Evolutionary conservation across 2,888 invertebrate genomes (phyloP).

Genomic region (Drosophila yooni): DNA sequence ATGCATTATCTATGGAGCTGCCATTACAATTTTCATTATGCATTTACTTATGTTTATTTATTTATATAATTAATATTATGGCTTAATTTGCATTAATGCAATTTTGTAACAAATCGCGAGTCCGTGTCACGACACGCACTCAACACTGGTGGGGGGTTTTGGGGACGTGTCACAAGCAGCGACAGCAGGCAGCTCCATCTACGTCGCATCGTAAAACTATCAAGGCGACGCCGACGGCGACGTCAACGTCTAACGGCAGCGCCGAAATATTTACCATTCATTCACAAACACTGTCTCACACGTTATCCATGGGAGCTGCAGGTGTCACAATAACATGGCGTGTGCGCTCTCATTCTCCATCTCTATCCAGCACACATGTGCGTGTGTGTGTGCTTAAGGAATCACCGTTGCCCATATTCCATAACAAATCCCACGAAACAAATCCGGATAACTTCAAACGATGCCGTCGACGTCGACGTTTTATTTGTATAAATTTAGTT

Average conservation of each 20-base stretch:
- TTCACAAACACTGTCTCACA: conserved; percentile 20
- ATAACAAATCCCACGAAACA: conserved; percentile 57
- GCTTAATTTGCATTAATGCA: background rate
- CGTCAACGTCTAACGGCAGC: conserved; percentile 56
- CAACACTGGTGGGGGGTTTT: background rate
- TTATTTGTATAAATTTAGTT: conserved; percentile 79
- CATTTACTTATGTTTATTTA: too few species aligned
- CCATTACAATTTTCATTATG: background rate
- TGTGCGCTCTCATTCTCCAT: conserved; percentile 7
- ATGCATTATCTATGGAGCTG: background rate
- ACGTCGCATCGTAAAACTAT: conserved; percentile 48
- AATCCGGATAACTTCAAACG: conserved; percentile 66
- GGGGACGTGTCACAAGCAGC: background rate
- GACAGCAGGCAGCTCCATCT: conserved; percentile 24
- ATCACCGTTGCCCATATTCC: conserved; percentile 58
- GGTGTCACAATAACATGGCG: conserved; percentile 58
- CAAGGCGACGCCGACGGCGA: conserved; percentile 27
- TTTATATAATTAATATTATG: background rate
- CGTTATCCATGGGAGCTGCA: conserved; percentile 40
- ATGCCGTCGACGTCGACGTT: conserved; percentile 54
- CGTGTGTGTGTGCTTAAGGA: conserved; percentile 20
- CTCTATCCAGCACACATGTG: background rate
- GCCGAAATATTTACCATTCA: conserved; percentile 36
- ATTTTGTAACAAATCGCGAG: background rate
- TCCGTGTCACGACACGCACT: conserved; percentile 3